phyloP scores from a whole-genome alignment of 2,888 invertebrate genomes.

The Brachynemurus nebulosus region DNA sequence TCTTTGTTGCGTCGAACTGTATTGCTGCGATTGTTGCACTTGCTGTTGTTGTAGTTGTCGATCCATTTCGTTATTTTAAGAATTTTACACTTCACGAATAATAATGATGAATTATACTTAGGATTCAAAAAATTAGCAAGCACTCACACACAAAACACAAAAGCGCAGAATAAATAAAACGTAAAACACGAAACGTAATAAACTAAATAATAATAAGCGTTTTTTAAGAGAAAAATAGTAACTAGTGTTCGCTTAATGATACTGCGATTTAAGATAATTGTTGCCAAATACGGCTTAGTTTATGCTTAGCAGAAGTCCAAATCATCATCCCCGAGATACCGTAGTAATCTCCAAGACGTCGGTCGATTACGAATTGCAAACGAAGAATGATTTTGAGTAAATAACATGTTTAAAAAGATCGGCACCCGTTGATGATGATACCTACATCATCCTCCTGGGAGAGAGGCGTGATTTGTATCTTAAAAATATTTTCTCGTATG shows the following conservation, averaged over 20 bases:
- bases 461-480: background rate
- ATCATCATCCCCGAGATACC: constrained; percentile 59
- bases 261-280: too few relatives aligned
- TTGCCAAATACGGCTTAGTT: constrained; percentile 38
- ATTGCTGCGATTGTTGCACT: constrained; percentile 34
- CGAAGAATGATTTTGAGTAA: constrained; percentile 50
- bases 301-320: constrained; percentile 46
- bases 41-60: constrained; percentile 44
- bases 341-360: constrained; percentile 65
- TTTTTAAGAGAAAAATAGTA: too few relatives aligned
- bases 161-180: background rate
- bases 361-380: constrained; percentile 86
- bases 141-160: constrained; percentile 8
- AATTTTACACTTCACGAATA: constrained; percentile 10
- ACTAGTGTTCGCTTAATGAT: too few relatives aligned
- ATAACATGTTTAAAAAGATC: background rate
- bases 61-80: constrained; percentile 49
- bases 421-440: background rate
- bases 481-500: too few relatives aligned
- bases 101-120: too few relatives aligned
- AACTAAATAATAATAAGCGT: background rate
- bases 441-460: background rate
- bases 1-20: constrained; percentile 37
- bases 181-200: background rate
- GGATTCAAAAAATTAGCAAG: too few relatives aligned